Percentiles rank a stretch among this genome's conserved stretches.
These are phyloP conservation scores for Saccostrea cuccullata DNA, from an alignment of 1,140 invertebrate species.

Conservation along the genomic window DNA sequence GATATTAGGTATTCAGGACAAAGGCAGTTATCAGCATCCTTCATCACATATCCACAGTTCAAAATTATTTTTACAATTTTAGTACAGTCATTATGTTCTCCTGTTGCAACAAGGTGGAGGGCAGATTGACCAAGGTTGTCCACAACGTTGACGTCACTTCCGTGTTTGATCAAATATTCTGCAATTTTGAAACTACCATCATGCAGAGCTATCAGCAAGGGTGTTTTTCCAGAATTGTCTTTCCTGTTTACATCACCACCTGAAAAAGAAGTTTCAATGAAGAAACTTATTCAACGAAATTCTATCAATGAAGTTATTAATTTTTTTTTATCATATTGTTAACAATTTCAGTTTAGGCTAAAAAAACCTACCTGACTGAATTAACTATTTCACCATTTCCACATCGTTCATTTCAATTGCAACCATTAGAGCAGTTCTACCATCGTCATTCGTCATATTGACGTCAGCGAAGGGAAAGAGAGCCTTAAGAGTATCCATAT, in stretches of 20 bases:
- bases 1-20: neutral
- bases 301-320: neutral
- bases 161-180: conserved; percentile 38
- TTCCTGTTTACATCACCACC: conserved; percentile 9
- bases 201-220: conserved; percentile 30
- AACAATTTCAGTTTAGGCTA: too few relatives aligned
- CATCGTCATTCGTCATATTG: neutral
- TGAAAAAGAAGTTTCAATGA: neutral
- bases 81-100: neutral
- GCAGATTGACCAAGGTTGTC: conserved; percentile 40
- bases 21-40: neutral
- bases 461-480: neutral
- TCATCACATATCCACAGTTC: neutral
- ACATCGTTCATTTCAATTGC: neutral
- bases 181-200: conserved; percentile 37
- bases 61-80: neutral
- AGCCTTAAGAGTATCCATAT: neutral
- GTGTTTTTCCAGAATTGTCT: conserved; percentile 42
- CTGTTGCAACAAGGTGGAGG: neutral
- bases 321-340: too few relatives aligned
- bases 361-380: neutral
- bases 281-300: neutral
- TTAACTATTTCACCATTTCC: neutral
- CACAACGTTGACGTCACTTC: conserved; percentile 45
- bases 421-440: neutral